Evolutionary conservation across 2,113 vertebrate species (phyloP).

Genomic region (Pachycephala philippinensis): DNA sequence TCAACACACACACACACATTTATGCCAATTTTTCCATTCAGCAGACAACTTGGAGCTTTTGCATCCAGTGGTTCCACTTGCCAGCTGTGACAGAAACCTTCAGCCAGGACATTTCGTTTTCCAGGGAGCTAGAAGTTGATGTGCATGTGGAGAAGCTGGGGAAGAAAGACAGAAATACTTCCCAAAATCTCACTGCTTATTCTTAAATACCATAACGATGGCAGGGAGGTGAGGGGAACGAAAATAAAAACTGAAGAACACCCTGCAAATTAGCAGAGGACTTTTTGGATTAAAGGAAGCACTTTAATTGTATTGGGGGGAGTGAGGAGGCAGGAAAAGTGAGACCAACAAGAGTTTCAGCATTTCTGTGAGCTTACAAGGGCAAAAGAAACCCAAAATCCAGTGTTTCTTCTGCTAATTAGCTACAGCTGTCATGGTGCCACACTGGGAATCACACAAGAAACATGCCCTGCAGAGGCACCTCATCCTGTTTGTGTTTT

Average conservation of each 20-base stretch:
- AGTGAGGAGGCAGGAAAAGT: fast-evolving
- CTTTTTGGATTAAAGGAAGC: background rate
- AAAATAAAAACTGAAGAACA: background rate
- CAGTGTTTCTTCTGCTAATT: background rate
- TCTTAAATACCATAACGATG: background rate
- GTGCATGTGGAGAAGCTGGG: background rate
- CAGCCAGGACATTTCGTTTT: background rate
- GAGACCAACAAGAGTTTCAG: background rate
- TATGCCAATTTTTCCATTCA: fast-evolving
- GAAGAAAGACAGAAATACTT: background rate
- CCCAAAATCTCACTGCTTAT: background rate
- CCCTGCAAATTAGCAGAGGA: background rate
- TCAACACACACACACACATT: background rate
- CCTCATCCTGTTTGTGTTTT: background rate
- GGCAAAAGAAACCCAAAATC: fast-evolving
- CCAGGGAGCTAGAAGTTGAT: background rate
- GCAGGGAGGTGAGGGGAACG: fast-evolving
- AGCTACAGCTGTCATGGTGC: background rate
- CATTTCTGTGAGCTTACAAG: background rate
- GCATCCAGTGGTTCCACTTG: background rate
- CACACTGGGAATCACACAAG: background rate
- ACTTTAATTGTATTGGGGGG: background rate
- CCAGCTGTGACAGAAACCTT: background rate
- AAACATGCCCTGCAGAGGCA: background rate
- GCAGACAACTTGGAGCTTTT: background rate